These are phyloP conservation scores for Diaphora mendica DNA, from an alignment of 2,888 invertebrate species.

Conservation along the genomic window DNA sequence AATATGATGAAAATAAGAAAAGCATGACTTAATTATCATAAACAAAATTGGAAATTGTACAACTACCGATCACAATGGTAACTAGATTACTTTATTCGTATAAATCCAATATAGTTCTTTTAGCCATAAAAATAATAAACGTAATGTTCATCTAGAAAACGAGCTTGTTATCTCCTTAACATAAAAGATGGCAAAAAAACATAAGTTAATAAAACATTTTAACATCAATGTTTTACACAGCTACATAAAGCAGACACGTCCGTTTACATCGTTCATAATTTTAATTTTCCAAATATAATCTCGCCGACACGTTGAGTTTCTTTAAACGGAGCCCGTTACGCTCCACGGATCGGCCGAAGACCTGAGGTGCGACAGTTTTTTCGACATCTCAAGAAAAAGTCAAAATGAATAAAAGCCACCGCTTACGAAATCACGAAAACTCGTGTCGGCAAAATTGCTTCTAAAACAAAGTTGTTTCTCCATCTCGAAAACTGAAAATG, in stretches of 20 bases:
- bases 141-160: not conserved
- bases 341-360: constrained; percentile 62
- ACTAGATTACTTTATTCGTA: too few species aligned
- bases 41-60: too few species aligned
- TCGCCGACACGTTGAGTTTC: constrained; percentile 38
- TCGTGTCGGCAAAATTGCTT: constrained; percentile 77
- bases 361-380: constrained; percentile 70
- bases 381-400: constrained; percentile 64
- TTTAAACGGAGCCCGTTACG: constrained; percentile 60
- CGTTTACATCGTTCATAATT: constrained; percentile 42
- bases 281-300: constrained; percentile 49
- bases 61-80: too few species aligned
- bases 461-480: constrained; percentile 38
- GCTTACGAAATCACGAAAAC: constrained; percentile 78
- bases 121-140: too few species aligned
- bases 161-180: not conserved
- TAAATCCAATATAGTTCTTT: too few species aligned
- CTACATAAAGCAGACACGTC: constrained; percentile 1
- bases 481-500: constrained; percentile 1
- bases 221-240: not conserved
- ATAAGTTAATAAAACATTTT: not conserved
- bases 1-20: too few species aligned
- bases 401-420: constrained; percentile 66
- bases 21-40: too few species aligned
- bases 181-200: not conserved